phyloP scores from a whole-genome alignment of 2,797 vertebrate genomes.

The Poeciliopsis gracilis region DNA sequence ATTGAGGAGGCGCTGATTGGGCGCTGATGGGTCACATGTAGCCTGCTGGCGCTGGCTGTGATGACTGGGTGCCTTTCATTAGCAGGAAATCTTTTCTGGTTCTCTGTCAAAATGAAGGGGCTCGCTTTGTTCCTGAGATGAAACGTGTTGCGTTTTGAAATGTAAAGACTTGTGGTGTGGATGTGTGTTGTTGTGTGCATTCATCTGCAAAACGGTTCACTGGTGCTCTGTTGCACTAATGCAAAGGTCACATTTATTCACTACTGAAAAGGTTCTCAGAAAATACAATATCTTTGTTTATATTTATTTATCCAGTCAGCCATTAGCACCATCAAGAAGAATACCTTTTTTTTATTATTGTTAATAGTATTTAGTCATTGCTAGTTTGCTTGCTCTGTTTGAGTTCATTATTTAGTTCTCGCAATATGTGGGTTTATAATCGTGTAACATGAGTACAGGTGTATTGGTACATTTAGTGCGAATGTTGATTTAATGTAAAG shows the following conservation, averaged over 20 bases:
- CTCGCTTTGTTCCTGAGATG: background rate
- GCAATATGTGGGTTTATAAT: background rate
- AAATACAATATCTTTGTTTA: background rate
- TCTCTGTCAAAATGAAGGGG: conserved; percentile 3
- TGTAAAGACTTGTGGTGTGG: conserved; percentile 7
- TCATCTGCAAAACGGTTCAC: conserved; percentile 12
- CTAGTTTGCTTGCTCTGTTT: background rate
- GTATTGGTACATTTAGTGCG: background rate
- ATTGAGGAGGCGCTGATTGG: conserved; percentile 38
- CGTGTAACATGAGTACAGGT: background rate
- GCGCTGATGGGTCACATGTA: conserved; percentile 24
- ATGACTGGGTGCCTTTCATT: conserved; percentile 3
- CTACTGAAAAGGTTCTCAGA: conserved; percentile 19
- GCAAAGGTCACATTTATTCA: conserved; percentile 13
- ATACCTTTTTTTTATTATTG: background rate
- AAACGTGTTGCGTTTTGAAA: conserved; percentile 12
- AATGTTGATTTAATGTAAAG: background rate
- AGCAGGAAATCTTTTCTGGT: conserved; percentile 8
- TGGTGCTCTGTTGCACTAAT: conserved; percentile 14
- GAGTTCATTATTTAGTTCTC: background rate
- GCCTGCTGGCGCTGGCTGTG: conserved; percentile 11
- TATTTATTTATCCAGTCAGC: background rate
- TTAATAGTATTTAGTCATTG: too few relatives aligned
- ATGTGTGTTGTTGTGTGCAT: background rate
- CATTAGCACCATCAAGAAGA: background rate